Conservation (phyloP, 2,888 invertebrate genomes). For the Synanthedon tipuliformis region DNA sequence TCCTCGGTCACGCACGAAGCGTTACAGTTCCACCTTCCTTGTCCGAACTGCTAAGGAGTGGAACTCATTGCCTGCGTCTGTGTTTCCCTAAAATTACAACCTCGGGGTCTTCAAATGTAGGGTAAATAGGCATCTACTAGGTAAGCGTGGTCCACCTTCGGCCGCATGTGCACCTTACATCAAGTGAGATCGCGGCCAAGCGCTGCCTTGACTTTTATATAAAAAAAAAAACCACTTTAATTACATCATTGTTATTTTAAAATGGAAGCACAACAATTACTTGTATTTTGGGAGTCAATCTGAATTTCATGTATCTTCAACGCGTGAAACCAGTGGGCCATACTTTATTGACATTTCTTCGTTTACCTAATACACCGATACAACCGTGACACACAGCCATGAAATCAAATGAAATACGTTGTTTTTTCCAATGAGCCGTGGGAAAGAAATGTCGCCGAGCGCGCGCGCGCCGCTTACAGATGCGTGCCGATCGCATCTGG, state of each 20-base stretch:
- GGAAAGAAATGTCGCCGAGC: constrained; percentile 46
- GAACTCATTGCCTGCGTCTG: too few species aligned
- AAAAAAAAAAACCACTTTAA: neutral
- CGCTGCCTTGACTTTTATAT: too few species aligned
- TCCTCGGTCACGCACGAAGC: too few species aligned
- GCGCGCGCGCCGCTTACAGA: constrained; percentile 21
- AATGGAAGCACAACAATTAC: neutral
- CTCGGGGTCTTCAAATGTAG: too few species aligned
- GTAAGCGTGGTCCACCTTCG: too few species aligned
- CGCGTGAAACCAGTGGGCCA: neutral
- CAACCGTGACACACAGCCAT: neutral
- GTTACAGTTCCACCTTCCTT: too few species aligned
- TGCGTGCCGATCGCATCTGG: constrained; percentile 32
- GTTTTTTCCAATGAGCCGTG: constrained; percentile 47
- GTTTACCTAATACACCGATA: neutral
- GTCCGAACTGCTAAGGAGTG: too few species aligned
- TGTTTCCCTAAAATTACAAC: too few species aligned
- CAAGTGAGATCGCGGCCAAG: too few species aligned
- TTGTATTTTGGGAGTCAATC: neutral
- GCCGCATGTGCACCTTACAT: too few species aligned
- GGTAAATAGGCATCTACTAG: too few species aligned
- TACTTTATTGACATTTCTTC: neutral
- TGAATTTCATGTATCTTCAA: neutral
- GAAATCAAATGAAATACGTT: constrained; percentile 6
- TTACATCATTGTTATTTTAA: neutral